phyloP scores from a whole-genome alignment of 2,888 invertebrate species.

The Cremastinae sp. region DNA sequence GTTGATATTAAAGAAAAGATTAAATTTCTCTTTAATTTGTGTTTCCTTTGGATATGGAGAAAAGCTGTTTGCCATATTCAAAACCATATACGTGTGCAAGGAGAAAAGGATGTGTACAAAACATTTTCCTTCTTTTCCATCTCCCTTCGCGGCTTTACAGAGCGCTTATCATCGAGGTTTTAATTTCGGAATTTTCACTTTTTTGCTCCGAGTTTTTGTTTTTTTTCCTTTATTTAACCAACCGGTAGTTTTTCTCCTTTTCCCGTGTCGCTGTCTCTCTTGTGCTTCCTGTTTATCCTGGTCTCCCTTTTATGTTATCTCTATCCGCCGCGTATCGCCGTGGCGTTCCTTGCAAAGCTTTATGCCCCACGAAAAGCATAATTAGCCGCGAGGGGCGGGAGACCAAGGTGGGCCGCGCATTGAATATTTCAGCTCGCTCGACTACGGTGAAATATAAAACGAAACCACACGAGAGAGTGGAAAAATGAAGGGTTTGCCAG shows the following conservation, averaged over 20 bases:
- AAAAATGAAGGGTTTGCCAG: constrained; percentile 42
- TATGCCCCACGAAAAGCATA: constrained; percentile 70
- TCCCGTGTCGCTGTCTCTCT: not conserved
- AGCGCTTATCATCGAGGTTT: constrained; percentile 71
- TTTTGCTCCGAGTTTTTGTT: constrained; percentile 28
- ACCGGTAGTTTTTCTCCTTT: constrained; percentile 9
- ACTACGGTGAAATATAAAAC: constrained; percentile 66
- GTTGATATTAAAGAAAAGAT: not conserved
- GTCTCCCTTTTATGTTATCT: constrained; percentile 5
- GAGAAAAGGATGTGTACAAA: not conserved
- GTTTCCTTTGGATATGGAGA: not conserved
- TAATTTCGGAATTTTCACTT: constrained; percentile 68
- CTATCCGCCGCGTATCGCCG: constrained; percentile 25
- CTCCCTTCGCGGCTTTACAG: constrained; percentile 37
- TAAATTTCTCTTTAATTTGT: not conserved
- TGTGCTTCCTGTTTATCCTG: constrained; percentile 13
- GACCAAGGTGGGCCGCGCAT: constrained; percentile 63
- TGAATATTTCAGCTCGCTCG: constrained; percentile 73
- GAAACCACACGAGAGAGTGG: constrained; percentile 53
- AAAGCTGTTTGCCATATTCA: not conserved
- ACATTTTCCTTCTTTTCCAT: constrained; percentile 20
- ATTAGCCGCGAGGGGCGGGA: constrained; percentile 71
- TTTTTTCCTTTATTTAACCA: constrained; percentile 3
- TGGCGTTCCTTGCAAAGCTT: constrained; percentile 57
- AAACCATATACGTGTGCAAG: not conserved